Base-by-base conservation (phyloP, 2,888 invertebrate species). In the Trachelus stipa region DNA sequence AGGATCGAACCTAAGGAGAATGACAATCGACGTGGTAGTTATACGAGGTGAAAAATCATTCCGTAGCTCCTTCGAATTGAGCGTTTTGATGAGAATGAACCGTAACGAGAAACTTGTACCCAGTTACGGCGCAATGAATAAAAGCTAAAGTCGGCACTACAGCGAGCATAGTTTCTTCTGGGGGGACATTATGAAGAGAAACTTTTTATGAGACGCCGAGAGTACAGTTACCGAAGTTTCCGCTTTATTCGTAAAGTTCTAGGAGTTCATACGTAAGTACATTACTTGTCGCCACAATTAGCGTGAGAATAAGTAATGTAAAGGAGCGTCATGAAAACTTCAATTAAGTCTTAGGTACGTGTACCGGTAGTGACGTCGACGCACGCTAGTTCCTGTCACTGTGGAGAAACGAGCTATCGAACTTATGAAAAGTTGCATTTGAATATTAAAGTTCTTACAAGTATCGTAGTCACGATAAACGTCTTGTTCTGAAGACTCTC, bases 401-500 rank as follows among this genome's bases (percentile, higher is more conserved):
- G 23, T 23, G 6, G 15, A 56, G 6, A 56, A 23, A 6, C 2
- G 56, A 2, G 9, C 23, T 23, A 56, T 23, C 23, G 56, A 56
- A 23, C 2, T 56, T 23, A 56, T 1, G 2, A 23, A 56, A 56
- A 56, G 9, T 56, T 9, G 23, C 9, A 23, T 23, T 9, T 56
- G 56, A 23, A 56, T 56, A 9, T 9, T 56, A 6, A 56, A 56
- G 12, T 12, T 92, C 95, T 94, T 92, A 98, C 98, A 94, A 98
- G 92, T 88, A 98, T 96, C 12, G 98, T 97, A 11, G 98, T 97
- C 30, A 98, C 97, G 77, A 96, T 94, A 81, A 99, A 94, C 0
- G 98, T 98, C 92, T 97, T 98, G 90, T 98, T 98, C 88, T 97
- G 97, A 75, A 98, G 92, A 88, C 96, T 97, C 88, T 97, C 97